Base-by-base conservation (phyloP, 2,888 invertebrate species). In the Zootermopsis nevadensis region DNA sequence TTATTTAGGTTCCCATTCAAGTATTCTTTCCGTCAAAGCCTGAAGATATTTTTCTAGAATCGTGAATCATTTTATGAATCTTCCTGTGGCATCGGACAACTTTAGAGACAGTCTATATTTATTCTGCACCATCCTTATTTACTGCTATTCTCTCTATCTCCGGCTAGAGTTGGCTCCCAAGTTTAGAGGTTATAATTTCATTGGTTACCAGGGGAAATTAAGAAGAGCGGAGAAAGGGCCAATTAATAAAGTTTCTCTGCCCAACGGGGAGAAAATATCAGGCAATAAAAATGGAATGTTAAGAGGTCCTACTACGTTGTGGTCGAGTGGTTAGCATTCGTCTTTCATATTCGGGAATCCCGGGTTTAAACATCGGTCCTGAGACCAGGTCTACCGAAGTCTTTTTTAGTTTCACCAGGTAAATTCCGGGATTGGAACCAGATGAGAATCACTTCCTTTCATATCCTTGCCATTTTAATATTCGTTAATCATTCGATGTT, bases 141-240 rank as follows among this genome's bases (percentile, higher is more conserved):
- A 53, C 53, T 53, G 53, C 53, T 19, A 48, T 48, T 48, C 48
- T 48, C 48, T 48, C 48, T 15, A 24, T 6, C 53, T 53, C 53
- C 24, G 4, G 19, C 19, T 53, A 15, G 19, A 24, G 7, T 15
- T 53, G 48, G 15, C 48, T 48, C 48, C 48, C 8, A 15, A 53
- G 53, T 53, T 53, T 53, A 53, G 53, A 53, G 53, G 53, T 53
- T 53, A 53, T 53, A 53, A 53, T 53, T 53, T 53, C 53, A 53
- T 53, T 53, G 53, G 53, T 53, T 53, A 53, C 8, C 53, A 53
- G 53, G 53, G 53, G 53, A 53, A 53, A 53, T 53, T 53, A 6
- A 53, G 53, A 53, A 15, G 8, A 24, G 53, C 53, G 53, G 53
- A 2, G 24, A 53, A 53, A 10, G 53, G 53, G 19, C 19, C 53